Percentiles rank a stretch among this genome's conserved stretches.
Evolutionary conservation across 2,113 vertebrate species (phyloP).

Genomic region (Pollachius pollachius): DNA sequence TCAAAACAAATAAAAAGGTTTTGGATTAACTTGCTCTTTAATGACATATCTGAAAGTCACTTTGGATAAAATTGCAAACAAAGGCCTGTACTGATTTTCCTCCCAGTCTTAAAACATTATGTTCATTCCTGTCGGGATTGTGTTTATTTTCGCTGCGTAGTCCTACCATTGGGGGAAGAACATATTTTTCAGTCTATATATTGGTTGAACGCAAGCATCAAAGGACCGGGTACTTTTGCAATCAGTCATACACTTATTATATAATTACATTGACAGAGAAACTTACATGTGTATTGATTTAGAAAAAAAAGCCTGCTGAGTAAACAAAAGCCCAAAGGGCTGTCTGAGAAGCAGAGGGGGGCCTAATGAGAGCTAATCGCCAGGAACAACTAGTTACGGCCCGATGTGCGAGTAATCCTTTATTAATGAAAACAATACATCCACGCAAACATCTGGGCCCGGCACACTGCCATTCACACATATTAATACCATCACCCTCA

Average conservation of each 20-base stretch:
- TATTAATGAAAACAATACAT: not conserved
- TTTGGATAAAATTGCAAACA: constrained; percentile 20
- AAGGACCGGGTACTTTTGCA: constrained; percentile 31
- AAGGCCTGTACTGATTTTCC: constrained; percentile 4
- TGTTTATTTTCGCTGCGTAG: constrained; percentile 2
- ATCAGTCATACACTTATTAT: constrained; percentile 22
- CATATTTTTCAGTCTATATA: constrained; percentile 16
- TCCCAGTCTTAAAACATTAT: constrained; percentile 19
- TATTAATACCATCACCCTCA: too few relatives aligned
- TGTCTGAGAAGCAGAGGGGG: not conserved
- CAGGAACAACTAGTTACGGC: not conserved
- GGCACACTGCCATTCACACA: not conserved
- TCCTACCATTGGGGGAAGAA: constrained; percentile 12
- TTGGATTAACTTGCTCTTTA: too few relatives aligned
- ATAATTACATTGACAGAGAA: constrained; percentile 23
- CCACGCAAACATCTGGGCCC: not conserved
- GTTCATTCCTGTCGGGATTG: constrained; percentile 30
- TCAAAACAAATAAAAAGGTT: too few relatives aligned
- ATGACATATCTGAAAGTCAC: too few relatives aligned
- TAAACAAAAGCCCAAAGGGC: not conserved
- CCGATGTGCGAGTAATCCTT: not conserved
- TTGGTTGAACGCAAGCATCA: constrained; percentile 29
- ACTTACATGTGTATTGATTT: constrained; percentile 3
- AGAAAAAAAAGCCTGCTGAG: constrained; percentile 4
- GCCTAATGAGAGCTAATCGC: not conserved